Evolutionary conservation across 1,140 invertebrate genomes (phyloP).

Genomic region (Ceratosolen solmsi): DNA sequence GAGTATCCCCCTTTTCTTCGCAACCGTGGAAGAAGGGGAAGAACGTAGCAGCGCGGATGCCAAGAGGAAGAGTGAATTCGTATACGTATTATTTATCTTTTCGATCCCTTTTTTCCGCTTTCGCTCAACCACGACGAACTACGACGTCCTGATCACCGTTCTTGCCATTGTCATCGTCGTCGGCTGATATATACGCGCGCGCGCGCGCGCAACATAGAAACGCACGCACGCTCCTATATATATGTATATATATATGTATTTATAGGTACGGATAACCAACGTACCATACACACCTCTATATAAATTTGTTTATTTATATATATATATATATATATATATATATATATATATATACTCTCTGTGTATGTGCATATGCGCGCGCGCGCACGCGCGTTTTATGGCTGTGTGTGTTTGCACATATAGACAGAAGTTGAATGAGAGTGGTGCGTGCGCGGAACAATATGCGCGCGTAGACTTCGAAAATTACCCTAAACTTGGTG

Average conservation of each 20-base stretch:
- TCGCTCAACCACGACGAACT: background rate
- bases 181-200: background rate
- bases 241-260: background rate
- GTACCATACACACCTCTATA: too few relatives aligned
- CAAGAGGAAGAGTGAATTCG: background rate
- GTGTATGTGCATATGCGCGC: too few relatives aligned
- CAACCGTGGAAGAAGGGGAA: background rate
- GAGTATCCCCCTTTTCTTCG: too few relatives aligned
- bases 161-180: background rate
- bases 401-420: too few relatives aligned
- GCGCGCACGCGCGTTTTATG: too few relatives aligned
- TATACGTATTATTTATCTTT: background rate
- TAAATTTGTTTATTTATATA: too few relatives aligned
- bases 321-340: too few relatives aligned
- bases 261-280: background rate
- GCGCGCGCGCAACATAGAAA: background rate
- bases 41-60: background rate
- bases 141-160: conserved; percentile 13
- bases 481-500: background rate
- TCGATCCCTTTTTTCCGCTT: background rate
- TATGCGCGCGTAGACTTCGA: background rate
- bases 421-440: background rate
- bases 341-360: too few relatives aligned
- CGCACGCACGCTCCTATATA: background rate
- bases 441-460: background rate